phyloP scores from a whole-genome alignment of 2,888 invertebrate genomes.

The Rhamnusium bicolor region DNA sequence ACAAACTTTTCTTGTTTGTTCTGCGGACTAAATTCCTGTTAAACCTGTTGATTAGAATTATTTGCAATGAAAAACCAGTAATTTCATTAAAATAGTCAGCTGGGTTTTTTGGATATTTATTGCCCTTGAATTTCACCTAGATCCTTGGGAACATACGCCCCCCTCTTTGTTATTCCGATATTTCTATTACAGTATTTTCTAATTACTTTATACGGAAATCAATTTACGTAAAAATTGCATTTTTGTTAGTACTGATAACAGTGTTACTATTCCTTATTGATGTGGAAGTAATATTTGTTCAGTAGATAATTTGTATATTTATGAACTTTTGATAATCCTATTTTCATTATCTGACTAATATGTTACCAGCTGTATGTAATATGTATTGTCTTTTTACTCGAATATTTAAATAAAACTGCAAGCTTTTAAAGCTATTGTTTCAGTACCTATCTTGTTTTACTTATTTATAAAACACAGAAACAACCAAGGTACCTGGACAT shows the following conservation, averaged over 20 bases:
- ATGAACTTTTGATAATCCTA: constrained; percentile 43
- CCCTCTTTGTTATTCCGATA: constrained; percentile 55
- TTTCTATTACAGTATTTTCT: constrained; percentile 37
- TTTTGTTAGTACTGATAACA: constrained; percentile 17
- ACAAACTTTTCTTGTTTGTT: constrained; percentile 51
- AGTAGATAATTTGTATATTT: constrained; percentile 40
- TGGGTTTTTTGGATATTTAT: constrained; percentile 47
- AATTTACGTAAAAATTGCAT: constrained; percentile 34
- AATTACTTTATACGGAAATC: constrained; percentile 30
- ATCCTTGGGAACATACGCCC: constrained; percentile 56
- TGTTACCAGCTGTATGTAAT: constrained; percentile 1
- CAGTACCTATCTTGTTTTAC: neutral
- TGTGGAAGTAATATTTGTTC: constrained; percentile 27
- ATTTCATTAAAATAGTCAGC: constrained; percentile 48
- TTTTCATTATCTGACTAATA: constrained; percentile 8
- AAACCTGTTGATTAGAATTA: constrained; percentile 56
- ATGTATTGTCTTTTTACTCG: neutral
- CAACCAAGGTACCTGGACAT: neutral
- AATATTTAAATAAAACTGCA: constrained; percentile 1
- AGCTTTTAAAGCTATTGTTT: neutral
- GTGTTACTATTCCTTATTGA: neutral
- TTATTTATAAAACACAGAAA: neutral
- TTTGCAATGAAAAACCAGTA: constrained; percentile 38
- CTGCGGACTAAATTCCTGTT: constrained; percentile 40
- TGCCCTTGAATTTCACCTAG: constrained; percentile 56